phyloP scores from a whole-genome alignment of 2,797 vertebrate species.

The Gephyroberyx darwinii region DNA sequence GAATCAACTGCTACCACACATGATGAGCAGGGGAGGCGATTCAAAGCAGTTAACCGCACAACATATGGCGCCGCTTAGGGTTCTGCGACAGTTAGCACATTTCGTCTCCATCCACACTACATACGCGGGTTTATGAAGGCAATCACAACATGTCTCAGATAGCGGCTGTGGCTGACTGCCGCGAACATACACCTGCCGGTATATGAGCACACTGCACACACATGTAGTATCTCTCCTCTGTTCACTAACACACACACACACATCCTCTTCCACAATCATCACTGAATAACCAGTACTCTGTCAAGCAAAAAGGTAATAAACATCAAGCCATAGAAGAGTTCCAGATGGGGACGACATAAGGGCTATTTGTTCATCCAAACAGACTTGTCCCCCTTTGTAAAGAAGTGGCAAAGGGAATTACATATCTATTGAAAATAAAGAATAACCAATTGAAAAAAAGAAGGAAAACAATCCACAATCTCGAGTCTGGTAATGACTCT shows the following conservation, averaged over 20 bases:
- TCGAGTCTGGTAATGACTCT: no score
- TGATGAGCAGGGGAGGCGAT: constrained; percentile 15
- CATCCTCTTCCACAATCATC: not conserved
- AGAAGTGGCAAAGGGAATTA: not conserved
- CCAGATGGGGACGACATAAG: not conserved
- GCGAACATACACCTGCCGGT: not conserved
- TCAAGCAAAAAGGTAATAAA: constrained; percentile 21
- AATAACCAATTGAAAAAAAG: not conserved
- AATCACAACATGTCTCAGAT: constrained; percentile 12
- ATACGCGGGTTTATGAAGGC: not conserved
- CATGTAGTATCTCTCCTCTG: not conserved
- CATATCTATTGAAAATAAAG: not conserved
- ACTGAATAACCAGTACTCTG: constrained; percentile 19
- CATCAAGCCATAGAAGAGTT: constrained; percentile 12
- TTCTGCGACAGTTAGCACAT: constrained; percentile 31
- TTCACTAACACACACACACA: not conserved
- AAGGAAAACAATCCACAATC: not conserved
- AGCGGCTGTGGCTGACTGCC: constrained; percentile 22
- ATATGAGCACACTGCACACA: constrained; percentile 13
- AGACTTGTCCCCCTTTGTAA: not conserved
- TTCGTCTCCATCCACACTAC: not conserved
- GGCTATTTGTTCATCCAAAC: not conserved
- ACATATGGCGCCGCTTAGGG: constrained; percentile 52
- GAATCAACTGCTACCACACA: constrained; percentile 42
- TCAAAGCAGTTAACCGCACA: constrained; percentile 31